A percentile compares a stretch with the other conserved stretches of the same genome.
These are phyloP conservation scores for Scelioninae gen. 2 DNA, from an alignment of 2,888 invertebrate genomes.

Conservation along the genomic window DNA sequence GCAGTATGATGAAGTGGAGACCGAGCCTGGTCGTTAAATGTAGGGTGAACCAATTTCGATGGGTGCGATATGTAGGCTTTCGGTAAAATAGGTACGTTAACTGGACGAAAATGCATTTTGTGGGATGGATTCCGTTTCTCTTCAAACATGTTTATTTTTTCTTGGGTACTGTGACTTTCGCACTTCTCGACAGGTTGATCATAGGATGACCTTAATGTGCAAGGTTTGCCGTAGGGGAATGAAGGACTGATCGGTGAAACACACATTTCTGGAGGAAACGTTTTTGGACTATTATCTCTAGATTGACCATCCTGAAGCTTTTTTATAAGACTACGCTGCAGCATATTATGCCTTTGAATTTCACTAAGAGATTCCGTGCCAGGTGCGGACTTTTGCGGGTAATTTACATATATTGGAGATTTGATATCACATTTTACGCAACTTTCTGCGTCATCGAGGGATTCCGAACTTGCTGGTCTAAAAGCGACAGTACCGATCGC, in stretches of 20 bases:
- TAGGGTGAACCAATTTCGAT: constrained; percentile 58
- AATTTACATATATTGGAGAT: constrained; percentile 33
- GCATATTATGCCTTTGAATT: constrained; percentile 70
- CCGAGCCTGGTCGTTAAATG: constrained; percentile 59
- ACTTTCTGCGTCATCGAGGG: constrained; percentile 28
- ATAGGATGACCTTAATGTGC: constrained; percentile 60
- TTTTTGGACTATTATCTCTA: constrained; percentile 39
- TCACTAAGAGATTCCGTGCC: constrained; percentile 60
- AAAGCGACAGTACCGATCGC: constrained; percentile 72
- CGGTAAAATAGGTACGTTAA: constrained; percentile 63
- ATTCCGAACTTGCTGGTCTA: constrained; percentile 60
- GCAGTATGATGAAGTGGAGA: constrained; percentile 62
- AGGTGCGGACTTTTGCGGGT: constrained; percentile 5
- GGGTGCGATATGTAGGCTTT: constrained; percentile 64
- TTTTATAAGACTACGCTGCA: constrained; percentile 69
- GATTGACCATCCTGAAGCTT: constrained; percentile 61
- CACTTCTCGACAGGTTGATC: constrained; percentile 63
- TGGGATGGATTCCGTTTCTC: constrained; percentile 59
- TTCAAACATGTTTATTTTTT: constrained; percentile 68
- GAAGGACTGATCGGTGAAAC: constrained; percentile 56
- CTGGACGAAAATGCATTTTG: constrained; percentile 63
- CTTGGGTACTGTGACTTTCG: constrained; percentile 66
- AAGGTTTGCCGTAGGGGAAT: constrained; percentile 57
- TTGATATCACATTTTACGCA: constrained; percentile 3
- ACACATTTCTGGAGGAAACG: constrained; percentile 49